Conservation (phyloP, 2,113 vertebrate genomes). For the Tragelaphus scriptus region DNA sequence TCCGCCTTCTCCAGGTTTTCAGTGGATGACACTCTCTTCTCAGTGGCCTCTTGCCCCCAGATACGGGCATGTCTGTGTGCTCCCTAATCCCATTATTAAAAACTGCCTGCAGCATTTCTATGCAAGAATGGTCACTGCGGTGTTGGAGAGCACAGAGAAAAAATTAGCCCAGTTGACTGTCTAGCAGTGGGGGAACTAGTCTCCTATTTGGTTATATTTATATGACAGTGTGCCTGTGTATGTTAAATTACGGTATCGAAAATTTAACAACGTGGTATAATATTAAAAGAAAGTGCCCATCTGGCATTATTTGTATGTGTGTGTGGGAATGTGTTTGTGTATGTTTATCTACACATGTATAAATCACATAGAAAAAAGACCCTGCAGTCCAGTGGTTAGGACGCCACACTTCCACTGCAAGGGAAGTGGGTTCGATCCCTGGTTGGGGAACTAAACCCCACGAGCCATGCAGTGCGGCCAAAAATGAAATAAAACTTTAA, state of each 20-base stretch:
- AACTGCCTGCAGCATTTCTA: neutral
- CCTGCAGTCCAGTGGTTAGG: neutral
- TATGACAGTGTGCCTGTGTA: neutral
- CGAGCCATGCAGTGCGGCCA: neutral
- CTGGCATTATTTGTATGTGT: neutral
- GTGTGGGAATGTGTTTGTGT: neutral
- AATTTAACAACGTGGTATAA: neutral
- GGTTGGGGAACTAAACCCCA: neutral
- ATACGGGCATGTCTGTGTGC: neutral
- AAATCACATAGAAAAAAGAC: neutral
- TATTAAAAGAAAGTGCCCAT: neutral
- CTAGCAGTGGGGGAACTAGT: neutral
- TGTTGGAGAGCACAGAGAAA: rapidly evolving
- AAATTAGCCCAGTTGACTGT: neutral
- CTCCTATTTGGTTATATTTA: neutral
- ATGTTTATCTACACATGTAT: neutral
- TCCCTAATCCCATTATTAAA: neutral
- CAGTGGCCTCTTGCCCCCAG: neutral
- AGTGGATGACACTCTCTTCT: neutral
- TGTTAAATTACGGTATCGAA: neutral
- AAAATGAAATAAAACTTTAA: neutral
- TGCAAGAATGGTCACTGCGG: neutral
- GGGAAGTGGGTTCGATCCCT: neutral
- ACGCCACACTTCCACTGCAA: neutral
- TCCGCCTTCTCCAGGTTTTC: neutral